These are phyloP conservation scores for Tachina lurida DNA, from an alignment of 2,888 invertebrate genomes.

Conservation along the genomic window DNA sequence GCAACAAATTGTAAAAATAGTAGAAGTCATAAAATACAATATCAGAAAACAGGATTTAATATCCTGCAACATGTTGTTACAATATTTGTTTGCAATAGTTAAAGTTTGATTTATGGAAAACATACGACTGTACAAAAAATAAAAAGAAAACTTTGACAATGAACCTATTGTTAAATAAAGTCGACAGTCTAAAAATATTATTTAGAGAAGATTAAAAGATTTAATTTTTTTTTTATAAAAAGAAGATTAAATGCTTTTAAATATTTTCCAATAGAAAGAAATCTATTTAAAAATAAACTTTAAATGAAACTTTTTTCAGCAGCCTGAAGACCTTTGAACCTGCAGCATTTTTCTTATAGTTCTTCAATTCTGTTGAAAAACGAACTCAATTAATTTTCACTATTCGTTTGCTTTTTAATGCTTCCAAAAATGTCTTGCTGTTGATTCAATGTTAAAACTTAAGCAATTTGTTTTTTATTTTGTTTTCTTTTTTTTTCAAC, in stretches of 20 bases:
- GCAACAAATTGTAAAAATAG: slow-evolving; percentile 3
- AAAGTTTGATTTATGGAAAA: slow-evolving; percentile 9
- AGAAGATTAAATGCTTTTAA: too few relatives aligned
- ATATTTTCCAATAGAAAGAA: too few relatives aligned
- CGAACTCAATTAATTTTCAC: neutral
- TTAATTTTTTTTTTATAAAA: too few relatives aligned
- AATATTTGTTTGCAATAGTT: neutral
- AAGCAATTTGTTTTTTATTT: neutral
- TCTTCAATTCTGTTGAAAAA: neutral
- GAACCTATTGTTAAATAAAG: neutral
- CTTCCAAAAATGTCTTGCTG: neutral
- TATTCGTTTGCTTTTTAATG: neutral
- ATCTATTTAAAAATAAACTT: too few relatives aligned
- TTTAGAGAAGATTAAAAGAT: neutral
- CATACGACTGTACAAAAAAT: neutral
- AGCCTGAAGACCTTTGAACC: neutral
- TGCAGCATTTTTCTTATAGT: too few relatives aligned
- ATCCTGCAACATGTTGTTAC: slow-evolving; percentile 32
- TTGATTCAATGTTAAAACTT: neutral
- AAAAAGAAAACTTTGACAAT: neutral
- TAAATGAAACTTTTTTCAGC: neutral
- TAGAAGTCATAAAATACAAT: slow-evolving; percentile 41
- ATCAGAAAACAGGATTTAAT: neutral
- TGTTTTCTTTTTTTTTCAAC: neutral
- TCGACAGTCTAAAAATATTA: neutral